Conservation (phyloP, 2,888 invertebrate species). For the Epirrhoe tristata region DNA sequence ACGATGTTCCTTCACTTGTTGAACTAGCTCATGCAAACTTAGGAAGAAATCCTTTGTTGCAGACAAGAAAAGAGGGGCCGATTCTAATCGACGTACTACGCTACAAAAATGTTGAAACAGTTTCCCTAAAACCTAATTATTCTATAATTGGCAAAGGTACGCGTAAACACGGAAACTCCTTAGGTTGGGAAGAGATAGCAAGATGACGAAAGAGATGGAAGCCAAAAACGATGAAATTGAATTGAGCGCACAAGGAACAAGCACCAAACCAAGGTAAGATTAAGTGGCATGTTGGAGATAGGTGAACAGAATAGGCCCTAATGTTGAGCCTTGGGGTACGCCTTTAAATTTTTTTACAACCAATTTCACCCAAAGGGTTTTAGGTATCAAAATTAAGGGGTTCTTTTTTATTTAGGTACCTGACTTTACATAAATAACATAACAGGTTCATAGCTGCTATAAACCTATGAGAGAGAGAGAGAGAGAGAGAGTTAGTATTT, state of each 20-base stretch:
- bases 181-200: conserved; percentile 47
- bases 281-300: no score
- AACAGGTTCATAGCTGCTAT: no score
- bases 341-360: background rate
- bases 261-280: conserved; percentile 68
- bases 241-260: conserved; percentile 74
- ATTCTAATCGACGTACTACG: conserved; percentile 68
- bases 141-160: conserved; percentile 48
- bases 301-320: background rate
- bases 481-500: no score
- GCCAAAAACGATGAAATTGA: conserved; percentile 79
- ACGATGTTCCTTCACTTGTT: no score
- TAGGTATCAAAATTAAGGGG: no score
- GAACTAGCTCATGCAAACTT: background rate
- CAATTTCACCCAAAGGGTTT: no score
- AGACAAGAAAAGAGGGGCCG: conserved; percentile 61
- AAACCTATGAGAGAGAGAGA: no score
- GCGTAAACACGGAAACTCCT: conserved; percentile 45
- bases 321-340: conserved; percentile 4
- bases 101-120: conserved; percentile 76
- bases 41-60: conserved; percentile 48
- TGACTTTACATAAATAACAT: no score
- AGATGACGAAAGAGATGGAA: conserved; percentile 65
- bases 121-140: conserved; percentile 56
- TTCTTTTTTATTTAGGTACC: no score